Conservation (phyloP, 64 coral and sea anemone species). For the Stichodactyla helianthus region DNA sequence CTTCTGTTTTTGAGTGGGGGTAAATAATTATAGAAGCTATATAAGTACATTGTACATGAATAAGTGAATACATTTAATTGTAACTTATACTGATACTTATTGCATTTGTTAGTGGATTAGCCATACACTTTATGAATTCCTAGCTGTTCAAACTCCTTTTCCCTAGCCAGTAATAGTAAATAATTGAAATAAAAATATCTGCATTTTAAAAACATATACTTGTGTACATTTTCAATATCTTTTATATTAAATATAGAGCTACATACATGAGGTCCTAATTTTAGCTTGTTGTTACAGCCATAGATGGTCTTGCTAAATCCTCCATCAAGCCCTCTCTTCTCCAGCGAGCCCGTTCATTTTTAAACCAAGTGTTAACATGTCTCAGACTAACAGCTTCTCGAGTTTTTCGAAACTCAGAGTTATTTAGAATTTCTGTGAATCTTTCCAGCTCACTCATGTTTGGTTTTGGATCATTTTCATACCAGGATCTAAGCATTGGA, state of each 20-base stretch:
- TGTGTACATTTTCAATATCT: background rate
- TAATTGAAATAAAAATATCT: constrained; percentile 10
- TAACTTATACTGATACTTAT: too few relatives aligned
- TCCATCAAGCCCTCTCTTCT: constrained; percentile 73
- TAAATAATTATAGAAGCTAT: too few relatives aligned
- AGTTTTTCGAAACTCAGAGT: constrained; percentile 62
- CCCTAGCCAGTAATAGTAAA: background rate
- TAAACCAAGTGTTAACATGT: constrained; percentile 98
- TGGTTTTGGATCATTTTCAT: constrained; percentile 82
- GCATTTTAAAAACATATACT: background rate
- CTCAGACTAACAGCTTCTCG: constrained; percentile 68
- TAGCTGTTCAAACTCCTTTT: background rate
- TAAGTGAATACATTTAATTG: too few relatives aligned
- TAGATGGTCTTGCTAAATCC: constrained; percentile 81
- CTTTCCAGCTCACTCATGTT: constrained; percentile 65
- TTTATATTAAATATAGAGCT: background rate
- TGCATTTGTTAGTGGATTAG: background rate
- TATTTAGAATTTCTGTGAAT: constrained; percentile 79
- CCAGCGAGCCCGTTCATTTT: constrained; percentile 88
- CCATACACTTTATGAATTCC: background rate
- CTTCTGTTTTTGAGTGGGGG: too few relatives aligned
- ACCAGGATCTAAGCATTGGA: constrained; percentile 77
- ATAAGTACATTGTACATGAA: too few relatives aligned
- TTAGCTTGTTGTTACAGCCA: constrained; percentile 35
- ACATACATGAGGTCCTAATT: background rate